Conservation (phyloP, 2,888 invertebrate genomes). For the Heliconius aoede region DNA sequence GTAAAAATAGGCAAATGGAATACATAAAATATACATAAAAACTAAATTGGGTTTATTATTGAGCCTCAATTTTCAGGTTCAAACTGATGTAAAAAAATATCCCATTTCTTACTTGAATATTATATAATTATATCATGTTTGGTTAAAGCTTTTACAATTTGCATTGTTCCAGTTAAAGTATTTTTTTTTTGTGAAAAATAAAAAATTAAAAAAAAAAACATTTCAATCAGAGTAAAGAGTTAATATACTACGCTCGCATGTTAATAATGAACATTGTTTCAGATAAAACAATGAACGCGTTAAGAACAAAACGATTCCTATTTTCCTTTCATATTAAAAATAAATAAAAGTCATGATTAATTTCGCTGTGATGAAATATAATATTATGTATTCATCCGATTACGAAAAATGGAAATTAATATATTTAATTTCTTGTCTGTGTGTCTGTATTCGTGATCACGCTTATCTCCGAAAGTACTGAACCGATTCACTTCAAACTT, state of each 20-base stretch:
- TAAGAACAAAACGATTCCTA: slow-evolving; percentile 9
- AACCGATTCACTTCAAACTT: no score
- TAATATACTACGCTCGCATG: slow-evolving; percentile 5
- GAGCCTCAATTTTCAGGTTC: not conserved
- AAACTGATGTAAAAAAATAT: not conserved
- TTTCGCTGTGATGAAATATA: slow-evolving; percentile 1
- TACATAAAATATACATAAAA: not conserved
- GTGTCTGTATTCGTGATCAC: no score
- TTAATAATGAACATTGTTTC: slow-evolving; percentile 22
- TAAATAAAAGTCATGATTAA: slow-evolving; percentile 11
- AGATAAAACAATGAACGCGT: slow-evolving; percentile 12
- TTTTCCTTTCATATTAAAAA: slow-evolving; percentile 11
- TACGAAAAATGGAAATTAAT: not conserved
- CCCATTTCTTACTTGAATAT: not conserved
- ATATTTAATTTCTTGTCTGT: no score
- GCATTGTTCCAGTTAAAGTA: not conserved
- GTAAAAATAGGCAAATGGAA: not conserved
- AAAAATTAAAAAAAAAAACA: not conserved
- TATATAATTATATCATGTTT: no score
- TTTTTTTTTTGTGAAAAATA: no score
- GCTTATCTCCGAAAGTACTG: no score
- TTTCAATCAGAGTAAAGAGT: slow-evolving; percentile 18
- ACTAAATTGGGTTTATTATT: not conserved
- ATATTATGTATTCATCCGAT: not conserved
- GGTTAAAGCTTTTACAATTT: not conserved